Evolutionary conservation across 2,888 invertebrate genomes (phyloP), one percentile per base, ranked within the genome.

Genomic region (Atrina japonica): DNA sequence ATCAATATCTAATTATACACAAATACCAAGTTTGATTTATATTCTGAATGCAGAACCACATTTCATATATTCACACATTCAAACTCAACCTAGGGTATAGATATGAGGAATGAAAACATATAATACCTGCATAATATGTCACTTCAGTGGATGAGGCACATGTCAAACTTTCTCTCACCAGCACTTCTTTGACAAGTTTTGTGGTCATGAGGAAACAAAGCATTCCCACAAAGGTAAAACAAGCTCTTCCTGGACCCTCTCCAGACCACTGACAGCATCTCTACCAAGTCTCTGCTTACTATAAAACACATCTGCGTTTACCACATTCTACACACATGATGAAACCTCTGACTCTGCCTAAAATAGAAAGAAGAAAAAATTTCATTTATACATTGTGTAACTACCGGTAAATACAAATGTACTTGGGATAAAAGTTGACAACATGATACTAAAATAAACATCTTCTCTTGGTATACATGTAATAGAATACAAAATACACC

Each of bases 71-170:
- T n/a, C n/a, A n/a, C n/a, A n/a, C n/a, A n/a, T n/a, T n/a, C n/a
- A n/a, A n/a, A n/a, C n/a, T n/a, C n/a, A n/a, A n/a, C n/a, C n/a
- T n/a, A n/a, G n/a, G n/a, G n/a, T n/a, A n/a, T n/a, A n/a, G n/a
- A n/a, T n/a, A n/a, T n/a, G n/a, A n/a, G n/a, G 47, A 47, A 47
- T 23, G 18, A 21, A 47, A 47, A 21, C 18, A 21, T 47, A 47
- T 21, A 47, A 47, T 55, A 56, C 56, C 56, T 56, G 11, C 56
- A 56, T 58, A 58, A 21, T 58, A 58, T 11, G 58, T 41, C 11
- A 18, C 21, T 41, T 58, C 58, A 41, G 41, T 40, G 2, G 40
- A 23, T 18, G 7, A 40, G 3, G 7, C 41, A 58, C 58, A 58
- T 6, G 35, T 40, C 3, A 41, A 35, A 40, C 35, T 23, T 21